A percentile compares a stretch with the other conserved stretches of the same genome.
phyloP scores from a whole-genome alignment of 1,140 invertebrate genomes.

The Bombus superbus region DNA sequence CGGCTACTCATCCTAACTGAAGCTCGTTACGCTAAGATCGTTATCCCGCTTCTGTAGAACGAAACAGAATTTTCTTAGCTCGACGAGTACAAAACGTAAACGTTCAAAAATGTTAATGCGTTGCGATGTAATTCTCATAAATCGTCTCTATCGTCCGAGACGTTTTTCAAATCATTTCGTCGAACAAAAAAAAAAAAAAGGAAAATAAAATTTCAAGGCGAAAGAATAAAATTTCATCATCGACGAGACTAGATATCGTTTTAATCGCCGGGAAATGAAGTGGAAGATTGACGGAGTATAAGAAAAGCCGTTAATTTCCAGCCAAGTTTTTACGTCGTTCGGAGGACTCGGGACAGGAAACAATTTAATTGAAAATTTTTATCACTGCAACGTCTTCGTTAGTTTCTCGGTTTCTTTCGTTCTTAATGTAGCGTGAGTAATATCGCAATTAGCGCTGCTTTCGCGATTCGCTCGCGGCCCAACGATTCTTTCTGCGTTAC shows the following conservation, averaged over 20 bases:
- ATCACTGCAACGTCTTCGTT: slow-evolving; percentile 9
- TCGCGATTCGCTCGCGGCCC: background rate
- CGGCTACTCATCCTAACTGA: slow-evolving; percentile 1
- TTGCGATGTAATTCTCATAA: background rate
- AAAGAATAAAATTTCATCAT: too few relatives aligned
- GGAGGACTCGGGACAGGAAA: background rate
- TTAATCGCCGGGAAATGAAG: background rate
- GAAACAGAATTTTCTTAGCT: slow-evolving; percentile 31
- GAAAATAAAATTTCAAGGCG: too few relatives aligned
- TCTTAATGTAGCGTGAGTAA: slow-evolving; percentile 51
- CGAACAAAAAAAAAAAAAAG: too few relatives aligned
- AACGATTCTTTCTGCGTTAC: background rate
- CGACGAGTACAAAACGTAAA: background rate
- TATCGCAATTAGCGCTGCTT: slow-evolving; percentile 23
- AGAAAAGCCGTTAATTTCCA: background rate
- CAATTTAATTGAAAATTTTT: slow-evolving; percentile 28
- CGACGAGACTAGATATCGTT: background rate
- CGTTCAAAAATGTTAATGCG: background rate
- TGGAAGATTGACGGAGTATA: background rate
- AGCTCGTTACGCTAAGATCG: slow-evolving; percentile 44
- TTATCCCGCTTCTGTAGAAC: slow-evolving; percentile 40
- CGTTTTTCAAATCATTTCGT: too few relatives aligned
- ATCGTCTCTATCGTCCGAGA: too few relatives aligned
- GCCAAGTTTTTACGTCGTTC: background rate
- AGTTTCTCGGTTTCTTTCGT: slow-evolving; percentile 19